Conservation (phyloP, 2,888 invertebrate species). For the Parasteatoda lunata region DNA sequence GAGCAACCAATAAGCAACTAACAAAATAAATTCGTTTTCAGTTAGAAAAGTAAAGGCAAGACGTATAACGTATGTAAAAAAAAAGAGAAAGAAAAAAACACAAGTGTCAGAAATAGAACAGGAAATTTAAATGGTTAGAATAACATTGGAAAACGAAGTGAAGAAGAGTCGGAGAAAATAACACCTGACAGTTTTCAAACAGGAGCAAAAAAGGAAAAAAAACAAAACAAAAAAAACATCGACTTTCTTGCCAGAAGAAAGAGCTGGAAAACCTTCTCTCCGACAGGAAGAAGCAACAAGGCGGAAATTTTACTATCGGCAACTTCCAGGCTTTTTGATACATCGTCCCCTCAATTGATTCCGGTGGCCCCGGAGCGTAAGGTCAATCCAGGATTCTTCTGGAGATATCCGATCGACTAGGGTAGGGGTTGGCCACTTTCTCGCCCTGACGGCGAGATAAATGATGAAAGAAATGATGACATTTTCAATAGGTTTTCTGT, state of each 20-base stretch:
- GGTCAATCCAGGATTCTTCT: constrained; percentile 31
- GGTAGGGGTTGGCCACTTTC: background rate
- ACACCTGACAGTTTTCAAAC: background rate
- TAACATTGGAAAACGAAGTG: too few species aligned
- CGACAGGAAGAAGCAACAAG: constrained; percentile 12
- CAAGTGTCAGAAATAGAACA: too few species aligned
- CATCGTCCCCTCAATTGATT: constrained; percentile 42
- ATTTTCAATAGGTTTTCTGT: too few species aligned
- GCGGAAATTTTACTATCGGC: constrained; percentile 25
- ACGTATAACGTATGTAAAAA: too few species aligned
- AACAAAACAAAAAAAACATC: background rate
- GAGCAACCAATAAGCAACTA: too few species aligned
- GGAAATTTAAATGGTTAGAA: too few species aligned
- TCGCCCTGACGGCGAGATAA: background rate
- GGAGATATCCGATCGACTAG: background rate
- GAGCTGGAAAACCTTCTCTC: background rate
- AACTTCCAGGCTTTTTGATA: constrained; percentile 26
- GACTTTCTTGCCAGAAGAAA: background rate
- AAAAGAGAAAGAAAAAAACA: too few species aligned
- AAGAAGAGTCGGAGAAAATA: background rate
- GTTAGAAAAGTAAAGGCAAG: too few species aligned
- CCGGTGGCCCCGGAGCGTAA: constrained; percentile 8
- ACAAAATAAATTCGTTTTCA: too few species aligned
- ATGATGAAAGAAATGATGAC: too few species aligned
- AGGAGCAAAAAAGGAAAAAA: background rate